Evolutionary conservation across 1,140 invertebrate genomes (phyloP).

Genomic region (Macrosteles quadrilineatus): DNA sequence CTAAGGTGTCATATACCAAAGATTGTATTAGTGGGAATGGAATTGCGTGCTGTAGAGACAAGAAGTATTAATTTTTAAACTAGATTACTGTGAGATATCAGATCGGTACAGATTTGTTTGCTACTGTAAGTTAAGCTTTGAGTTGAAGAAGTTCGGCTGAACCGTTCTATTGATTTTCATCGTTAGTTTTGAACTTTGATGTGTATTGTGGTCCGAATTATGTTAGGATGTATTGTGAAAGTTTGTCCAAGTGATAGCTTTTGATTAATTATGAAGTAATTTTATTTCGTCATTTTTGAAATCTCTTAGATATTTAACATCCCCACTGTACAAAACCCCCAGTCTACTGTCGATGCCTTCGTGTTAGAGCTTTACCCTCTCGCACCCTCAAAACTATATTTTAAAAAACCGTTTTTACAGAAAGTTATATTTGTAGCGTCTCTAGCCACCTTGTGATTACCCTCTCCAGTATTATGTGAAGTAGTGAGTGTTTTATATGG

Average conservation of each 20-base stretch:
- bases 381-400: not conserved
- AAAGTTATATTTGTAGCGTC: conserved; percentile 16
- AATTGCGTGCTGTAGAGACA: not conserved
- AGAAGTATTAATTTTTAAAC: not conserved
- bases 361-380: conserved; percentile 20
- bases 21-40: not conserved
- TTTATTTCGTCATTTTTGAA: too few species aligned
- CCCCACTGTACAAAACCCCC: not conserved
- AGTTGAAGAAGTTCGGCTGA: too few species aligned
- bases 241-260: too few species aligned
- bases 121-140: too few species aligned
- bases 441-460: not conserved
- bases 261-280: too few species aligned
- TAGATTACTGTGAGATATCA: too few species aligned
- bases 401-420: not conserved
- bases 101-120: too few species aligned
- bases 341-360: not conserved
- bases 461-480: conserved; percentile 1
- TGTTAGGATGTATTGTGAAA: too few species aligned
- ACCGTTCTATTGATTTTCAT: too few species aligned
- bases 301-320: too few species aligned
- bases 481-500: conserved; percentile 5
- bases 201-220: too few species aligned
- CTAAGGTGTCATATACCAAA: conserved; percentile 22
- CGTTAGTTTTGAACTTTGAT: too few species aligned